A percentile compares a stretch with the other conserved stretches of the same genome.
phyloP scores from a whole-genome alignment of 2,797 vertebrate genomes.

The Erpetoichthys calabaricus region DNA sequence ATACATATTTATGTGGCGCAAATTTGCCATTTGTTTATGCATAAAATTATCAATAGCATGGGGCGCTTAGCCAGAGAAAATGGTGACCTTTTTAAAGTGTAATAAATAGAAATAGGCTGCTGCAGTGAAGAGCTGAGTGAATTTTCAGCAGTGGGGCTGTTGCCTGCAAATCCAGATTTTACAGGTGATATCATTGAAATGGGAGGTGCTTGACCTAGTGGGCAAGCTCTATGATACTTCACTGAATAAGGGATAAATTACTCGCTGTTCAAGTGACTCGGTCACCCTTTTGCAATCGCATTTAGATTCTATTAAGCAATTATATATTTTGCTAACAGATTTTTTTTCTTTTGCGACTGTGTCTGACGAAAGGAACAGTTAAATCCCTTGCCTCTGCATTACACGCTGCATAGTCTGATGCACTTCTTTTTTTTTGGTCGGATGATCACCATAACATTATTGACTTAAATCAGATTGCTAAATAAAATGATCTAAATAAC shows the following conservation, averaged over 20 bases:
- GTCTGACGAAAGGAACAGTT: no score
- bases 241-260: slow-evolving; percentile 69
- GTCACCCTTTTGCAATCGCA: slow-evolving; percentile 22
- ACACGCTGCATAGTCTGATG: no score
- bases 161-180: slow-evolving; percentile 54
- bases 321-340: slow-evolving; percentile 19
- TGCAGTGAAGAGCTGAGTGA: slow-evolving; percentile 67
- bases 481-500: no score
- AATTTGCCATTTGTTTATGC: slow-evolving; percentile 99
- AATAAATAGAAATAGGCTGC: slow-evolving; percentile 85
- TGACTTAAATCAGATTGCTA: no score
- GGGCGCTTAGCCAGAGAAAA: slow-evolving; percentile 89
- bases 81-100: slow-evolving; percentile 93
- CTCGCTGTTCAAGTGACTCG: slow-evolving; percentile 30
- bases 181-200: slow-evolving; percentile 60
- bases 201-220: slow-evolving; percentile 56
- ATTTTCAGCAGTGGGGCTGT: slow-evolving; percentile 57
- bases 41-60: slow-evolving; percentile 97
- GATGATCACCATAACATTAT: no score
- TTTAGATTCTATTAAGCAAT: slow-evolving; percentile 28
- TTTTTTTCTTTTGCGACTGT: no score
- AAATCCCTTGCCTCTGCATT: no score
- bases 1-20: slow-evolving; percentile 99
- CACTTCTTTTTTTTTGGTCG: no score
- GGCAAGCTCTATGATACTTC: slow-evolving; percentile 55